These are phyloP conservation scores for Mallateleia sp. DNA, from an alignment of 2,888 invertebrate genomes.

Conservation along the genomic window DNA sequence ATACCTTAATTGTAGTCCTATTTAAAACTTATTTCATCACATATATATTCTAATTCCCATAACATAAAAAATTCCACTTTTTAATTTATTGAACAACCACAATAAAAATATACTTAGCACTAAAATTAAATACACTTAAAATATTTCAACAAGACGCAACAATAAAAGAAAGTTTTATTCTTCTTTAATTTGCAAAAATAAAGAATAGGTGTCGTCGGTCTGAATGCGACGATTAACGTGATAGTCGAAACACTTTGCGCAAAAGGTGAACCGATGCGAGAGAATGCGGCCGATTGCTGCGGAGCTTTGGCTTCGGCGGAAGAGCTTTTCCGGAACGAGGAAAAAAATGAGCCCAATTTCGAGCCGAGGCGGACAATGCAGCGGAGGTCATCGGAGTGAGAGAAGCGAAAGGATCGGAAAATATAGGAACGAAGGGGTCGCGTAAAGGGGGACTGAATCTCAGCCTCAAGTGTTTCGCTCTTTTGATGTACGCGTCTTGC, in stretches of 20 bases:
- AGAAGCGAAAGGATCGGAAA: slow-evolving; percentile 67
- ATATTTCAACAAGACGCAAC: no score
- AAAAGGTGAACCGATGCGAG: slow-evolving; percentile 71
- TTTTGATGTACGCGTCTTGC: slow-evolving; percentile 88
- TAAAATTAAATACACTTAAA: no score
- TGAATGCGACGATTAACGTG: slow-evolving; percentile 58
- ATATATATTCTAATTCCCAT: no score
- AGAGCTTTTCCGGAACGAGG: slow-evolving; percentile 72
- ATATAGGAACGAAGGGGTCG: slow-evolving; percentile 66
- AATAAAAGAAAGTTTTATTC: slow-evolving; percentile 9
- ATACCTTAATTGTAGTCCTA: no score
- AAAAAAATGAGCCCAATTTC: slow-evolving; percentile 86
- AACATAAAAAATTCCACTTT: no score
- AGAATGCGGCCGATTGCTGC: slow-evolving; percentile 57
- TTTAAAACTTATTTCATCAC: no score
- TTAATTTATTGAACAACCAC: no score
- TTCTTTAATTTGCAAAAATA: slow-evolving; percentile 32
- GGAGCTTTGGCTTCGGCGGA: slow-evolving; percentile 50
- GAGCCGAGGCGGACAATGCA: slow-evolving; percentile 86
- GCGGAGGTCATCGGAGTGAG: slow-evolving; percentile 86
- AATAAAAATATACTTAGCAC: no score
- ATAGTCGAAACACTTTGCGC: slow-evolving; percentile 54
- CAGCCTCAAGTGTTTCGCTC: slow-evolving; percentile 88
- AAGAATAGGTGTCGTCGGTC: slow-evolving; percentile 22
- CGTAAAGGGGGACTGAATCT: slow-evolving; percentile 84